Conservation (phyloP, 37 sponge, comb jelly and placozoan species). For the Eunapius fragilis region DNA sequence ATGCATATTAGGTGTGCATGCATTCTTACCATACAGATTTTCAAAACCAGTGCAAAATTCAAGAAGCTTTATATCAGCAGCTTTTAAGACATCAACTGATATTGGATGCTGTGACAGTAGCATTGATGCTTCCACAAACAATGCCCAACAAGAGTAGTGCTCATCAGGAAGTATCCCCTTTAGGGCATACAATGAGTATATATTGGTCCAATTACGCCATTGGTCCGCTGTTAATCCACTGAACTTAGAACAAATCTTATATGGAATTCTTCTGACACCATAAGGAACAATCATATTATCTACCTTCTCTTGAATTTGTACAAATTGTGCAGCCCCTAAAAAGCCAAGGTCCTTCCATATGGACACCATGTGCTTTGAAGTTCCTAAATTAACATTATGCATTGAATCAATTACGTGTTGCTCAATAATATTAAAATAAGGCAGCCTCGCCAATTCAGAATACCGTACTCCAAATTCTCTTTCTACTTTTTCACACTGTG, state of each 20-base stretch:
- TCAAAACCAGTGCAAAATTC: conserved; percentile 26
- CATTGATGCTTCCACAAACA: conserved; percentile 29
- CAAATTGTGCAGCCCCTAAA: neutral
- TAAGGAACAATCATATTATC: neutral
- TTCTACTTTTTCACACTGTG: conserved; percentile 9
- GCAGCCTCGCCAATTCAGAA: conserved; percentile 25
- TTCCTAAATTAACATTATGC: conserved; percentile 19
- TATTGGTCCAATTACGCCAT: conserved; percentile 4
- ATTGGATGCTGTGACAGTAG: neutral
- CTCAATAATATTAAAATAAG: neutral
- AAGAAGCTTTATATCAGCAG: conserved; percentile 33
- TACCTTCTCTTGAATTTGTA: conserved; percentile 1
- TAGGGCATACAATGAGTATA: conserved; percentile 5
- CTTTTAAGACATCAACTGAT: conserved; percentile 17
- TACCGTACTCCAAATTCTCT: conserved; percentile 30
- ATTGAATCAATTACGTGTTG: conserved; percentile 9
- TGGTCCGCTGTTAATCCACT: conserved; percentile 15
- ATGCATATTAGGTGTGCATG: conserved; percentile 59
- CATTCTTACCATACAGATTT: conserved; percentile 16
- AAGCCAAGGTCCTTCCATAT: conserved; percentile 5
- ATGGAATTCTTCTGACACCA: conserved; percentile 18
- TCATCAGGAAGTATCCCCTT: neutral
- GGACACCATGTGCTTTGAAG: neutral
- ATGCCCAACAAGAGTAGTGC: neutral
- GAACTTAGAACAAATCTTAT: conserved; percentile 6